These are phyloP conservation scores for Chloropsis cyanopogon DNA, from an alignment of 2,113 vertebrate species.

Conservation along the genomic window DNA sequence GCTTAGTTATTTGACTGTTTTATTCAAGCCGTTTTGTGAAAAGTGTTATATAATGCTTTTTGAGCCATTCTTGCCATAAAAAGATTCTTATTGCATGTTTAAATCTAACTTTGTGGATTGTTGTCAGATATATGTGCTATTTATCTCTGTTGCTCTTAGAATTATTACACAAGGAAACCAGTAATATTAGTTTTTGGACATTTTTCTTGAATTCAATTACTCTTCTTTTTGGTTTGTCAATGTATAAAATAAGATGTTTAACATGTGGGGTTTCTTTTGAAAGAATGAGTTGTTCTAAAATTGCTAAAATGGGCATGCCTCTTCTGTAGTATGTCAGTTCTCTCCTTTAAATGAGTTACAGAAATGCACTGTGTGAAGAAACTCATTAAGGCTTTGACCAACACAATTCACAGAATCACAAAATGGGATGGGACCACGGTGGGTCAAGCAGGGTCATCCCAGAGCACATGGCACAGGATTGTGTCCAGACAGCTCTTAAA, in stretches of 20 bases:
- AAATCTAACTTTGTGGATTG: not conserved
- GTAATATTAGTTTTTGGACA: not conserved
- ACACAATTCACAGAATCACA: not conserved
- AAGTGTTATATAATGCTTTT: not conserved
- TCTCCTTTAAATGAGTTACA: not conserved
- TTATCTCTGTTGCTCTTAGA: not conserved
- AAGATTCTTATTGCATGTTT: not conserved
- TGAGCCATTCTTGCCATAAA: not conserved
- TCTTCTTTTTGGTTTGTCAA: not conserved
- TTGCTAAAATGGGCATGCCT: not conserved
- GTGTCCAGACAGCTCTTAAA: not conserved
- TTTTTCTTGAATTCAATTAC: not conserved
- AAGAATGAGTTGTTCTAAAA: not conserved
- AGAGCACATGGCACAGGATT: not conserved
- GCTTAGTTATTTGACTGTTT: not conserved
- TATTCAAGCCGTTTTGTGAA: not conserved
- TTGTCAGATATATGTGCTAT: not conserved
- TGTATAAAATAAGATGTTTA: not conserved
- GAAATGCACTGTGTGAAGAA: not conserved
- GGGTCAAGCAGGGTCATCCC: not conserved
- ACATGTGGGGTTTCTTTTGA: not conserved
- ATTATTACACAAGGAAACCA: not conserved
- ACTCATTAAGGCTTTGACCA: not conserved
- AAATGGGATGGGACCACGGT: too few relatives aligned
- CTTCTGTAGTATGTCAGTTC: not conserved